Percentiles rank a stretch among this genome's conserved stretches.
Evolutionary conservation across 2,113 vertebrate species (phyloP).

Genomic region (Lagopus muta): DNA sequence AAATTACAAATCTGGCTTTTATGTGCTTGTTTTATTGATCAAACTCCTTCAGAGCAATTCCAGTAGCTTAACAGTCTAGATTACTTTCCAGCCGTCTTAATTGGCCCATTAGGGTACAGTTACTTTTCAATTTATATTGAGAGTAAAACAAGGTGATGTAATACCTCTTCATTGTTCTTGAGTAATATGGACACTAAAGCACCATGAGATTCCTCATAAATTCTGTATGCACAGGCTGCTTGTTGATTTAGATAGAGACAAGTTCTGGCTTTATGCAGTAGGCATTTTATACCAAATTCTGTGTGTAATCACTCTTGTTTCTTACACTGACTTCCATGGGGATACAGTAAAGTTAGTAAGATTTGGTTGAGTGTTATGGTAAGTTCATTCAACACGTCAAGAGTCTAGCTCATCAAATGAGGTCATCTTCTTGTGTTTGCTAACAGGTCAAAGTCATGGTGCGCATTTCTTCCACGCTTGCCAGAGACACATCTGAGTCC

Average conservation of each 20-base stretch:
- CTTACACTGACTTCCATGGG: background rate
- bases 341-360: background rate
- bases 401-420: background rate
- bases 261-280: background rate
- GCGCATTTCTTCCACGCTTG: conserved; percentile 87
- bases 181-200: background rate
- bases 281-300: background rate
- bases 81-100: conserved; percentile 64
- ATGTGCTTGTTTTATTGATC: conserved; percentile 69
- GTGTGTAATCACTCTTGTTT: background rate
- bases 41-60: background rate
- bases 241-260: background rate
- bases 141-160: conserved; percentile 9
- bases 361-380: background rate
- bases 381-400: background rate
- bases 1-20: conserved; percentile 70
- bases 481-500: conserved; percentile 87
- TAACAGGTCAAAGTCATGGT: conserved; percentile 97
- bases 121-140: conserved; percentile 72
- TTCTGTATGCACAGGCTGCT: conserved; percentile 23
- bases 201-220: background rate
- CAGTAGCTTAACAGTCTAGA: conserved; percentile 6
- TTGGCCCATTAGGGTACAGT: conserved; percentile 51
- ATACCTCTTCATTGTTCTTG: background rate
- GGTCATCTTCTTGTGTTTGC: background rate